Base-by-base conservation (phyloP, 1,140 invertebrate species). In the Polyergus mexicanus region DNA sequence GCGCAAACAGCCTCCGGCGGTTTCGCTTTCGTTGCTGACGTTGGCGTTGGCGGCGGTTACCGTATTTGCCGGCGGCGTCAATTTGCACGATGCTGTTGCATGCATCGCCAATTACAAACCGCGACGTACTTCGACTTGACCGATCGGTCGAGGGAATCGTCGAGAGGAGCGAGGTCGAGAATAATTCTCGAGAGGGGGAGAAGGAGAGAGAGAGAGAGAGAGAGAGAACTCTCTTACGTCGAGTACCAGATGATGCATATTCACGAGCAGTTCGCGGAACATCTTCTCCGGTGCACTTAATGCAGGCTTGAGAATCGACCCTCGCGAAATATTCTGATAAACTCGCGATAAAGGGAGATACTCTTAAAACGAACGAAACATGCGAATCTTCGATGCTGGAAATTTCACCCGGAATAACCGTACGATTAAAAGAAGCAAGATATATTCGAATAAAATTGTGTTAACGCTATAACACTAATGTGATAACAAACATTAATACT, bases 261-360 rank as follows among this genome's bases (percentile, higher is more conserved):
- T 83, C 68, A 83, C 78, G 78, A 83, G 38, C 25, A 60, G 78
- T 83, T 83, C 78, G 78, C 78, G 68, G 78, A 83, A 83, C 78
- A 13, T 72, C 68, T 72, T 60, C 66, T 72, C 32, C 41, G 16
- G 47, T 54, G 77, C 54, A 72, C 68, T 72, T 28, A 41, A 41
- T 51, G 32, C n/a, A 10, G 51, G 13, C 62, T 69, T 54, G 65
- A 56, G n/a, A n/a, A 19, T 58, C 66, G 51, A 44, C 38, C 19
- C 35, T 44, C 38, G 66, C 68, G 66, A 81, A 72, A 72, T 72
- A 72, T 60, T 22, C n/a, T 8, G 78, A 72, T 60, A 80, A 78
- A 38, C 44, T 58, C 47, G 63, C 16, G 16, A 78, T 44, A 58
- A 51, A 51, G 47, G 28, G 25, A 6, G 22, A 51, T 35, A 69